Base-by-base conservation (phyloP, 2,888 invertebrate genomes). In the Sarcophaga subvicina region DNA sequence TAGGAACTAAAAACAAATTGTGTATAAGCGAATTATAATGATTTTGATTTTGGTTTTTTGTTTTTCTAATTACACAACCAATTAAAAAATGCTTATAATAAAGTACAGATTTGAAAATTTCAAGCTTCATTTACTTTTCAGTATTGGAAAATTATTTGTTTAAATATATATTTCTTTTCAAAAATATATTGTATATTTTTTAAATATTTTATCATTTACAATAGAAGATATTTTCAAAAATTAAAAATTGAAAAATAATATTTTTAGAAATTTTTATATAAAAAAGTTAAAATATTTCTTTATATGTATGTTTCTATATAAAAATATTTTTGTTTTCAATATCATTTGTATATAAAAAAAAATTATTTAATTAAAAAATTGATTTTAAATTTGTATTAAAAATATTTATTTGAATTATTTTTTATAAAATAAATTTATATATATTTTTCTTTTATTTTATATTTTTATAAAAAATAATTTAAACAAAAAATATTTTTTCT, bases 51-150 rank as follows among this genome's bases (percentile, higher is more conserved):
- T 37, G 1, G 0, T 37, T 2, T 37, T 37, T 37, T 37, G 5
- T 37, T 37, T 37, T 37, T 37, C 10, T 37, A 37, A 37, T 37
- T 37, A 37, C 8, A 37, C 8, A 37, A 37, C 37, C 37, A 37
- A 37, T 37, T 37, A 37, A 37, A 37, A 37, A 37, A 10, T 37
- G 37, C 37, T 37, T 37, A 37, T 10, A 37, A 37, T 37, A 8
- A 10, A 37, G n/a, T n/a, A n/a, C 8, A 66, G 64, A 70, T 75
- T 79, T 83, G 37, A 17, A 67, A 83, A 70, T 66, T 45, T 37
- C 20, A 60, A 54, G 79, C 37, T 47, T 54, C 64, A 83, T 76
- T 79, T 83, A 86, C 82, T 85, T 78, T 85, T 85, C 82, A 78
- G 85, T 78, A 78, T 67, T 3, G 2, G n/a, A 59, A 37, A 54